Evolutionary conservation across 2,797 vertebrate genomes (phyloP).

Genomic region (Amazona ochrocephala): DNA sequence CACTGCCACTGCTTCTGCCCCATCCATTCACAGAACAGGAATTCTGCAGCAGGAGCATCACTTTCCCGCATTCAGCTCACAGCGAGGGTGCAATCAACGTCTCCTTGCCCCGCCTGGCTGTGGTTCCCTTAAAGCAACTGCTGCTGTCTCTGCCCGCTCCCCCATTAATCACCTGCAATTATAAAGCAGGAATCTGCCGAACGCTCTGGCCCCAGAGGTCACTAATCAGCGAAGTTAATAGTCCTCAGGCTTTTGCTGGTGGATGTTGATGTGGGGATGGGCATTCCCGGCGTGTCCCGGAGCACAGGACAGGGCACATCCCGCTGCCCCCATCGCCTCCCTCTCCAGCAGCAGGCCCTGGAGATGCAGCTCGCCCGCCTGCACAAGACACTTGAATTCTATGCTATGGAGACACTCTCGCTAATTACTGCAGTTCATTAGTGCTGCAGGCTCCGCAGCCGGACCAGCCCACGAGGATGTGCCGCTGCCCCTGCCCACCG

Average conservation of each 20-base stretch:
- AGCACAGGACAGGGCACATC: neutral
- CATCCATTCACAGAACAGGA: neutral
- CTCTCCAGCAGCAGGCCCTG: neutral
- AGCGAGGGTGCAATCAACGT: accelerated
- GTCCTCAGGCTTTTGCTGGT: neutral
- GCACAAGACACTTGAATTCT: slow-evolving; percentile 43
- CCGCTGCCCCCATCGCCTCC: neutral
- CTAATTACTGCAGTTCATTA: slow-evolving; percentile 80
- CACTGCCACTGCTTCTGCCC: neutral
- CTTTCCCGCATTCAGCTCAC: neutral
- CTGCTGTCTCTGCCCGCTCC: slow-evolving; percentile 60
- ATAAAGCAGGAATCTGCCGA: slow-evolving; percentile 62
- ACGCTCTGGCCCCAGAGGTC: slow-evolving; percentile 66
- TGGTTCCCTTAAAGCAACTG: slow-evolving; percentile 66
- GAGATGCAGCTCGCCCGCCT: slow-evolving; percentile 18
- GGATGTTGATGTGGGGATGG: neutral
- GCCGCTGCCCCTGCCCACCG: neutral
- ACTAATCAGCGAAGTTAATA: slow-evolving; percentile 53
- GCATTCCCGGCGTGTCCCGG: accelerated
- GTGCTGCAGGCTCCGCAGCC: neutral
- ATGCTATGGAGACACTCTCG: slow-evolving; percentile 50
- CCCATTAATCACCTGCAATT: slow-evolving; percentile 77
- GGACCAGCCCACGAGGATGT: neutral
- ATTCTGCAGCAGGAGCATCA: neutral
- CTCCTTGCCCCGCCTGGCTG: slow-evolving; percentile 10